Base-by-base conservation (phyloP, 2,113 vertebrate genomes). In the Gymnogyps californianus region DNA sequence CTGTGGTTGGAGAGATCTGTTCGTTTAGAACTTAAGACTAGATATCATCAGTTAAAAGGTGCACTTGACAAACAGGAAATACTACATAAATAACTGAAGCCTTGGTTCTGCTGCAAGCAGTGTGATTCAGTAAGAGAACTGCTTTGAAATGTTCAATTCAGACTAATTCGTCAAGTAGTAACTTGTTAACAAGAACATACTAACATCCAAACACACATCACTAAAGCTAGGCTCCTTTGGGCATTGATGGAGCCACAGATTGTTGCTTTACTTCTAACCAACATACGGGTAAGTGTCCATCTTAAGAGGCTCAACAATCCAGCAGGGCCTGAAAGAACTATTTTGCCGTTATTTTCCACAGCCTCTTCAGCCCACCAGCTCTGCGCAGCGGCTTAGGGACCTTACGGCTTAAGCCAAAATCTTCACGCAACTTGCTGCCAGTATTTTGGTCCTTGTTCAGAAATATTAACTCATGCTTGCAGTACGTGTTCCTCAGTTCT, bases 211-310 rank as follows among this genome's bases (percentile, higher is more conserved):
- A 28, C 61, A 28, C 16, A 6, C 6, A 3, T 16, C 65, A 8
- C 44, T 11, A 18, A 31, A 54, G 52, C 31, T 2, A 3, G 14
- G 44, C 25, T 67, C 40, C n/a, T 28, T 2, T 3, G 21, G 44
- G 55, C 22, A 13, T 36, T 2, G 52, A 7, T 1, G 34, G 64
- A 62, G 61, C 42, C 42, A 16, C 49, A 18, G 36, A 10, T 6
- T 29, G 0, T 12, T 7, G 47, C 42, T 67, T 34, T 25, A 8
- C 25, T 24, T 19, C 44, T 6, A 38, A 46, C 29, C 47, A 66
- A 40, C 32, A 13, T 0, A 38, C 0, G 3, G 4, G 14, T 5
- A 4, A 59, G n/a, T 2, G 21, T 20, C 52, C 46, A 32, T 2
- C 16, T 10, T 4, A 9, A 36, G 40, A 67, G 25, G 29, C 42